phyloP scores from a whole-genome alignment of 2,888 invertebrate genomes.

The Drosophila greeni region DNA sequence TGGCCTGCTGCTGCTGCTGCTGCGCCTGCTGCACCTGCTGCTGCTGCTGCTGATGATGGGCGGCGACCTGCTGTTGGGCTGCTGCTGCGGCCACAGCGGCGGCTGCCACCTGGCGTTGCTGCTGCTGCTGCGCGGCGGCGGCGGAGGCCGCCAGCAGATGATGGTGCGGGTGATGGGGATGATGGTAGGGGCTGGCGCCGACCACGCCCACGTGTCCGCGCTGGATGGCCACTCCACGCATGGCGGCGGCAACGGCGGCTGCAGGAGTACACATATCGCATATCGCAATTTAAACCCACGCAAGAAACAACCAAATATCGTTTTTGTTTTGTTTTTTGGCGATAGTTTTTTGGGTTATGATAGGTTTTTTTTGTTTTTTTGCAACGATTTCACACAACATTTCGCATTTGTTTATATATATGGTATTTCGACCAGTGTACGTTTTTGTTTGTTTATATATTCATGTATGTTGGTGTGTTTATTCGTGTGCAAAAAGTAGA shows the following conservation, averaged over 20 bases:
- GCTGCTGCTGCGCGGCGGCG: constrained; percentile 80
- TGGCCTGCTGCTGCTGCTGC: constrained; percentile 81
- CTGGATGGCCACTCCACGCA: constrained; percentile 91
- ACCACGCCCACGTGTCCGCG: constrained; percentile 83
- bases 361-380: constrained; percentile 40
- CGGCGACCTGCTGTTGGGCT: constrained; percentile 79
- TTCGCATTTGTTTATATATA: constrained; percentile 26
- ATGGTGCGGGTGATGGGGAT: constrained; percentile 70
- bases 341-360: constrained; percentile 44
- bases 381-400: constrained; percentile 71
- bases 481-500: constrained; percentile 76
- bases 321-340: constrained; percentile 38
- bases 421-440: constrained; percentile 57
- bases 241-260: constrained; percentile 81
- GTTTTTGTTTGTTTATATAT: constrained; percentile 42
- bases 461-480: constrained; percentile 46
- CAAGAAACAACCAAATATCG: constrained; percentile 43
- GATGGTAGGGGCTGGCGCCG: constrained; percentile 79
- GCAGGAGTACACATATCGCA: constrained; percentile 37
- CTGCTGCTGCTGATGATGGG: constrained; percentile 80
- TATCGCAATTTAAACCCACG: constrained; percentile 33
- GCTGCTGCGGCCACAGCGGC: constrained; percentile 82
- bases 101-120: constrained; percentile 80
- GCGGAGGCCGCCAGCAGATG: constrained; percentile 84
- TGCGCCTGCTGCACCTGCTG: constrained; percentile 80